These are phyloP conservation scores for Umimayanthus chanpuru DNA, from an alignment of 92 coral and sea anemone genomes.

Conservation along the genomic window DNA sequence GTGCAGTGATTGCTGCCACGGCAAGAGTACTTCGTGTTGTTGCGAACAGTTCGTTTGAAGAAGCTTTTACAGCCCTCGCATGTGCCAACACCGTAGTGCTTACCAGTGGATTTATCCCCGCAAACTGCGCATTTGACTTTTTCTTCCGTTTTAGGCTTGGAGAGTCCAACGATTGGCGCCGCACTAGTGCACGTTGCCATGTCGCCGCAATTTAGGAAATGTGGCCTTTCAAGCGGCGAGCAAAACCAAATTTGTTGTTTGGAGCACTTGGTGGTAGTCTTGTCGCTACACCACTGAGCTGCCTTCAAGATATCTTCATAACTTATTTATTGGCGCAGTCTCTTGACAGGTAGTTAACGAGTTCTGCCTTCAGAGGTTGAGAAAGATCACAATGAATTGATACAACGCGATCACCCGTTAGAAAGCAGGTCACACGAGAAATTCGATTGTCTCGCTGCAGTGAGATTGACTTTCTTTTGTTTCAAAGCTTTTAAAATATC, in stretches of 20 bases:
- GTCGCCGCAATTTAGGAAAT: neutral
- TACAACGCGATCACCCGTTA: constrained; percentile 45
- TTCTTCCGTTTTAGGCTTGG: constrained; percentile 66
- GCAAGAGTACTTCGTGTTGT: constrained; percentile 84
- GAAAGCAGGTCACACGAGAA: constrained; percentile 34
- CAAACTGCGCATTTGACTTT: constrained; percentile 85
- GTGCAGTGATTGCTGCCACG: constrained; percentile 78
- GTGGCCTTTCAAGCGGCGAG: constrained; percentile 11
- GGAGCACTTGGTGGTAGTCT: neutral
- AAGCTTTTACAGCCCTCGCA: constrained; percentile 93
- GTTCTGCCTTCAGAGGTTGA: constrained; percentile 26
- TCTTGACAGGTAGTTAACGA: constrained; percentile 26
- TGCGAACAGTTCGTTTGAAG: constrained; percentile 90
- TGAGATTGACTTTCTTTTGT: constrained; percentile 27
- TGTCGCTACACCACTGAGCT: constrained; percentile 15
- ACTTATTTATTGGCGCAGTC: constrained; percentile 4
- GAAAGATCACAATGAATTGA: constrained; percentile 40
- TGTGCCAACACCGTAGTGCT: constrained; percentile 88
- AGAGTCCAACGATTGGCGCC: constrained; percentile 49
- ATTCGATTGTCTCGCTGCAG: neutral
- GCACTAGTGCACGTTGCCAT: constrained; percentile 66
- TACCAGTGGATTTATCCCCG: constrained; percentile 87
- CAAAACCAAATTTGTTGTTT: constrained; percentile 11
- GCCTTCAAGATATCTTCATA: constrained; percentile 39
- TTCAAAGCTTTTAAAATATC: neutral